Conservation (phyloP, 2,888 invertebrate genomes). For the Diarsia mendica region DNA sequence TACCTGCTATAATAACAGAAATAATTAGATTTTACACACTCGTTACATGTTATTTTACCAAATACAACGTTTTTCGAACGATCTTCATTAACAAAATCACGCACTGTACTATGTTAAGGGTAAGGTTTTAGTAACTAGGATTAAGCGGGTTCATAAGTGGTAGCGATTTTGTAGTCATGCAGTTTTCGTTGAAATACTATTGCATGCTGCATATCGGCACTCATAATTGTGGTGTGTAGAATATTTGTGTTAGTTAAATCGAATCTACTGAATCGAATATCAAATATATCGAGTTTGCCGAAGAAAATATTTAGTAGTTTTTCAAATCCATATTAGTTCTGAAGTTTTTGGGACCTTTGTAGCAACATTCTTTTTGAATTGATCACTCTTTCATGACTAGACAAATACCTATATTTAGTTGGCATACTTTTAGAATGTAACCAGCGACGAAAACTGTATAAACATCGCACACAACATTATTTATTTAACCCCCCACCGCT, state of each 20-base stretch:
- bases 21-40: slow-evolving; percentile 76
- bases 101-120: slow-evolving; percentile 66
- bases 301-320: not conserved
- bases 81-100: slow-evolving; percentile 81
- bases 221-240: not conserved
- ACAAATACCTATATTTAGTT: not conserved
- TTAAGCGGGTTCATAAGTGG: slow-evolving; percentile 42
- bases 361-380: not conserved
- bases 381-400: not conserved
- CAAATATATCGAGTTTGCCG: not conserved
- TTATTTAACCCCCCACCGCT: slow-evolving; percentile 43
- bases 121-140: slow-evolving; percentile 9
- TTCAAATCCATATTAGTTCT: not conserved
- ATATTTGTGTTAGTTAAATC: not conserved
- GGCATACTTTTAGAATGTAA: not conserved
- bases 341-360: not conserved
- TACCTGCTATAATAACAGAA: slow-evolving; percentile 68
- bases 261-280: too few species aligned
- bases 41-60: slow-evolving; percentile 77
- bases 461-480: slow-evolving; percentile 1
- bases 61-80: slow-evolving; percentile 78
- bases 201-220: not conserved
- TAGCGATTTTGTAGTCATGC: slow-evolving; percentile 20
- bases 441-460: not conserved
- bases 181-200: not conserved